These are phyloP conservation scores for Himalopsyche tibetana DNA, from an alignment of 2,888 invertebrate species.

Conservation along the genomic window DNA sequence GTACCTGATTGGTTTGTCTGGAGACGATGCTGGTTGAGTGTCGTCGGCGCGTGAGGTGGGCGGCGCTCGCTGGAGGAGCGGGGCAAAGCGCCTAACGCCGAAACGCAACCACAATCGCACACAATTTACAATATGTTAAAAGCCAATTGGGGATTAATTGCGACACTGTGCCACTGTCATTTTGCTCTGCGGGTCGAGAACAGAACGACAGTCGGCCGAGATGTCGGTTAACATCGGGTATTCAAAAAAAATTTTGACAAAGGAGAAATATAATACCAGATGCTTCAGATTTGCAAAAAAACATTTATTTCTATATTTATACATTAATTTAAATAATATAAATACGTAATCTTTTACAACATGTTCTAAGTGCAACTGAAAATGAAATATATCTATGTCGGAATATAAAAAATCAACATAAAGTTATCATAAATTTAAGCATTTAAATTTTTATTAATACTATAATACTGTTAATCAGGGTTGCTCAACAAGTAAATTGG, in stretches of 20 bases:
- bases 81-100: slow-evolving; percentile 65
- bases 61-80: slow-evolving; percentile 71
- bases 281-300: not conserved
- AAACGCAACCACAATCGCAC: slow-evolving; percentile 37
- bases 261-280: not conserved
- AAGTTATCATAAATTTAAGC: no score
- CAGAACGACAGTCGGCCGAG: not conserved
- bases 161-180: not conserved
- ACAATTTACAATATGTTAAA: slow-evolving; percentile 37
- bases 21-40: slow-evolving; percentile 85
- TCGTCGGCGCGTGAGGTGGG: slow-evolving; percentile 84
- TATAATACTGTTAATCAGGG: no score
- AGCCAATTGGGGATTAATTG: slow-evolving; percentile 9
- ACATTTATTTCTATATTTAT: no score
- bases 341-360: no score
- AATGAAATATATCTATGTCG: no score
- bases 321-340: no score
- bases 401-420: no score
- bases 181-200: not conserved
- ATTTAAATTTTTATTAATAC: no score
- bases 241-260: slow-evolving; percentile 10
- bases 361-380: no score
- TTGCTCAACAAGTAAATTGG: no score
- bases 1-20: slow-evolving; percentile 79
- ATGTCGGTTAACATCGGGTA: slow-evolving; percentile 13